Base-by-base conservation (phyloP, 2,113 vertebrate species). In the Clarias batrachus region DNA sequence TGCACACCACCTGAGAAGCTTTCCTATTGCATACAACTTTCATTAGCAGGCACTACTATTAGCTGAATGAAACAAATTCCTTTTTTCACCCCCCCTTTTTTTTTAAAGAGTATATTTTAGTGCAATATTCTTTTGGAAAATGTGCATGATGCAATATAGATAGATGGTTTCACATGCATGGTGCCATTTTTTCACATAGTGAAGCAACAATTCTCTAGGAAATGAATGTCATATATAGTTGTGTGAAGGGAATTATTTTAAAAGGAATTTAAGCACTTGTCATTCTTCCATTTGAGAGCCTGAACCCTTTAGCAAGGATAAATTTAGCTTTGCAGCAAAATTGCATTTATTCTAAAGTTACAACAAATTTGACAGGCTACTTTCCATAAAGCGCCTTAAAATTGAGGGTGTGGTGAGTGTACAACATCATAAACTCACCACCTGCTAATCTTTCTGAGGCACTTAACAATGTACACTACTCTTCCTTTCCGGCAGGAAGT, bases 401-500 rank as follows among this genome's bases (percentile, higher is more conserved):
- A 63, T 70, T 23, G 71, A 27, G 80, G 41, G n/a, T 88, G 89
- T 66, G 19, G 87, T 90, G 85, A 87, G 25, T 76, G 81, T 65
- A 91, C 86, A 90, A 90, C 89, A 85, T 91, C 52, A 73, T 74
- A 79, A 81, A 48, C 77, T 88, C 89, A 92, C 92, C 91, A 93
- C 92, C 91, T 91, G 83, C 83, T 19, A 71, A 85, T 19, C 78
- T 57, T 76, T 73, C 83, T 78, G 56, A 79, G 27, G 73, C 13
- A 27, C 87, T 87, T 76, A 91, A 94, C 94, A 95, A 93, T 93
- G 91, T 84, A 82, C 30, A 88, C 90, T 85, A 89, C 19, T 93
- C 91, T 93, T 91, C 91, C 92, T 89, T 60, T 91, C 30, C 0
- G 60, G 82, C 93, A 93, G 95, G 95, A 95, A 94, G 92, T 90